These are phyloP conservation scores for Aldrovandia affinis DNA, from an alignment of 2,797 vertebrate species.

Conservation along the genomic window DNA sequence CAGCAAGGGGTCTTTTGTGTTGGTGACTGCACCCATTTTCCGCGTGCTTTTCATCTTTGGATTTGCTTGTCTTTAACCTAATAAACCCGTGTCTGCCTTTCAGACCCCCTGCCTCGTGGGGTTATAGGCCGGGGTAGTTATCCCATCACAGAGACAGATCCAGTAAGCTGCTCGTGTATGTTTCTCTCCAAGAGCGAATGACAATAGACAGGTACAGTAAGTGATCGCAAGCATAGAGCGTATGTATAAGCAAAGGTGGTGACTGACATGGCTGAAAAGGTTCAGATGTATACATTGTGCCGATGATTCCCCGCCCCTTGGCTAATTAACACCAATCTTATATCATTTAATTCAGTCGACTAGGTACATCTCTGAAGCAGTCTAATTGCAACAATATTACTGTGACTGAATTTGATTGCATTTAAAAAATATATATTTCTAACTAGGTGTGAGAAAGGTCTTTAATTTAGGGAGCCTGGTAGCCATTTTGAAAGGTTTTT, in stretches of 20 bases:
- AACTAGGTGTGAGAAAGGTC: background rate
- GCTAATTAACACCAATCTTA: background rate
- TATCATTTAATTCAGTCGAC: background rate
- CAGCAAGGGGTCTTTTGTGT: conserved; percentile 63
- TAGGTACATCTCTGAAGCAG: background rate
- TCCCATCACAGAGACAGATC: background rate
- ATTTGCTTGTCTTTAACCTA: conserved; percentile 50
- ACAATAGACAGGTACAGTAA: conserved; percentile 24
- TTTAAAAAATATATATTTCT: background rate
- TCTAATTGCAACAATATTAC: background rate
- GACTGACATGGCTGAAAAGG: conserved; percentile 3
- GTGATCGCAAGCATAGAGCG: conserved; percentile 6
- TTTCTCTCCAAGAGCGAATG: background rate
- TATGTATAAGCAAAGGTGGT: conserved; percentile 13
- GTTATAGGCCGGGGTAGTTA: conserved; percentile 37
- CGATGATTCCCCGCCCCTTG: background rate
- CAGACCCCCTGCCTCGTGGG: conserved; percentile 45
- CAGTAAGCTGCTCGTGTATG: background rate
- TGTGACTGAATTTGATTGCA: background rate
- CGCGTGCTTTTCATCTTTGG: conserved; percentile 67
- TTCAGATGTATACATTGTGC: background rate
- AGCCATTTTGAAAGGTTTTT: conserved; percentile 18
- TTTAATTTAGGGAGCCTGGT: background rate
- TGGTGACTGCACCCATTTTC: conserved; percentile 72
- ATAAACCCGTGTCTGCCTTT: conserved; percentile 59